Base-by-base conservation (phyloP, 2,797 vertebrate genomes). In the Cossypha heuglini region DNA sequence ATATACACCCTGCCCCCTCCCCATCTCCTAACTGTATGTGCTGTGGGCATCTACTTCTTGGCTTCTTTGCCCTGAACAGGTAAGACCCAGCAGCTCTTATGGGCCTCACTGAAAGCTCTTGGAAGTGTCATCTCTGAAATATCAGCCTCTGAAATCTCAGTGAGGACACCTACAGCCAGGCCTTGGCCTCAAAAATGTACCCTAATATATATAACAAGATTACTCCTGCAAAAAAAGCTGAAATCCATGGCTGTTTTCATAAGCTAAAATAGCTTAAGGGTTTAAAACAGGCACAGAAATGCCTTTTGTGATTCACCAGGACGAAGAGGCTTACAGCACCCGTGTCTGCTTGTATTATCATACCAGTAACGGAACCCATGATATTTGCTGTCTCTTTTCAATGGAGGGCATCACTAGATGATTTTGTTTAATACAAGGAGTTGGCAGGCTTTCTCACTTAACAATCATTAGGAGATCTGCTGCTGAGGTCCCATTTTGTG, bases 381-480 rank as follows among this genome's bases (percentile, higher is more conserved):
- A 40, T 48, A 38, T 69, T 83, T 85, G 43, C 80, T 73, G 51
- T 3, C 77, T 33, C 12, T 85, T 28, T 84, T 86, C 46, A 37
- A 10, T 38, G 76, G 42, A 93, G 61, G 63, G 18, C 74, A 88
- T 58, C 54, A 37, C 49, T 43, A 48, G 35, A 54, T 78, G 69
- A 75, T 93, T 68, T n/a, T 49, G 28, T 81, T 84, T 88, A 54
- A 76, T 80, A 40, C 17, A 75, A 95, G 52, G 87, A 93, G 61
- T 4, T 95, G 93, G 69, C 83, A 94, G 86, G 58, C 64, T 92
- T 86, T 92, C 58, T 81, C 49, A 49, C 61, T 90, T 93, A 84
- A 92, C 88, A 68, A 63, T 93, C 57, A 42, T 94, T 93, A 95
- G 67, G 66, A 76, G 49, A 49, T 94, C 68, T 94, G 81, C 91